Evolutionary conservation across 2,797 vertebrate species (phyloP), one percentile per base, ranked within the genome.

Genomic region (Bradypodion pumilum): DNA sequence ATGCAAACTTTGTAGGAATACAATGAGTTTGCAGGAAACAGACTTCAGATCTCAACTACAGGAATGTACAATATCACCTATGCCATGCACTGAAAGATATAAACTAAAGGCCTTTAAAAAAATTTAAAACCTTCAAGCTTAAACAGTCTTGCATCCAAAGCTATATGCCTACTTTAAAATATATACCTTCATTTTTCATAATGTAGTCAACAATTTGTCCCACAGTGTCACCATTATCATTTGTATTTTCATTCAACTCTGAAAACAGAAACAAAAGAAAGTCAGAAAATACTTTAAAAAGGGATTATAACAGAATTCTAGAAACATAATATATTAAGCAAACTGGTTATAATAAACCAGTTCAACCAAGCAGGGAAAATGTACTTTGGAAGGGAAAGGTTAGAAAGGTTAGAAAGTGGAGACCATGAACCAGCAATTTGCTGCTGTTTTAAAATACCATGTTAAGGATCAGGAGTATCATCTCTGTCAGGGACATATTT

Each of bases 131-230:
- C 5, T 46, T 60, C 37, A 49, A 9, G 44, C 56, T 60, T 84
- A 4, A 5, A 19, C 74, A 66, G 19, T 80, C 79, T 46, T 60
- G 7, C 5, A 7, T 4, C 21, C 27, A 81, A 0, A 56, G 65
- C 37, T 75, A 66, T 84, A 89, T 81, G 29, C 4, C 42, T 13
- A 10, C 69, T 69, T 70, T 74, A 56, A 65, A 78, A 78, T n/a
- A n/a, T n/a, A n/a, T n/a, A 99, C 98, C 98, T 98, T 99, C 96
- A 75, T 99, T 99, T 90, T 97, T 98, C 98, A 99, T 99, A 94
- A 99, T 99, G 95, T 92, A 98, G 84, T 95, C 96, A 87, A 99
- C 97, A 21, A 99, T 99, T 84, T 98, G 97, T 63, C 98, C 98
- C 10, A 99, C 97, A 0, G 98, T 99, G 94, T 99, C 98, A 6